Base-by-base conservation (phyloP, 2,888 invertebrate genomes). In the Xiphydria camelus region DNA sequence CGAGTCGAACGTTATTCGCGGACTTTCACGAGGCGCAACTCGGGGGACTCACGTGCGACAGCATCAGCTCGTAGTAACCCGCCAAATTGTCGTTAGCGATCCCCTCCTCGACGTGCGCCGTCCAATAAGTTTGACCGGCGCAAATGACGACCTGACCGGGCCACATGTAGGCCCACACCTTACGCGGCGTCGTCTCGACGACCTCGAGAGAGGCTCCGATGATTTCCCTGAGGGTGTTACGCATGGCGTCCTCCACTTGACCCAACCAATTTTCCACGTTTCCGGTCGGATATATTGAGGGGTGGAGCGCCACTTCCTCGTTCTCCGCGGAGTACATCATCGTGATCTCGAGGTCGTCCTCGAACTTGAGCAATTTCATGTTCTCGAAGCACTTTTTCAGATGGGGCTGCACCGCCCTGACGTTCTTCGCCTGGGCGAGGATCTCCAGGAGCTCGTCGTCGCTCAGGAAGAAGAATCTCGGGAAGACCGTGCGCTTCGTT, bases 331-430 rank as follows among this genome's bases (percentile, higher is more conserved):
- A 89, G 65, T 82, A 86, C 88, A 91, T 89, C 53, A 82, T 80
- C 0, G 83, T 83, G 56, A 90, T 89, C 63, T 80, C 76, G 32
- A 87, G 69, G 64, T 89, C 87, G 0, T 78, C 75, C 62, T 87
- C 84, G 75, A 91, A 89, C 1, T 81, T 81, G 41, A 89, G 81
- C 82, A 83, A 61, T 5, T 85, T 83, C 59, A 91, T 86, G 62
- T 86, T 88, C 70, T 91, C 90, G 73, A 91, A 91, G 74, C 90
- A 90, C 73, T 91, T 91, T 54, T 86, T 80, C n/a, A 91, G 77
- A 75, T 90, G 89, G 0, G 89, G 89, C 70, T 91, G 89, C 2
- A 91, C 88, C 0, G 88, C 84, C 31, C 82, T 75, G 0, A 90
- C 89, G 65, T 91, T 88, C 45, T 86, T 82, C 1, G 89, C 85